phyloP scores from a whole-genome alignment of 2,888 invertebrate species.

The Sphecodes monilicornis region DNA sequence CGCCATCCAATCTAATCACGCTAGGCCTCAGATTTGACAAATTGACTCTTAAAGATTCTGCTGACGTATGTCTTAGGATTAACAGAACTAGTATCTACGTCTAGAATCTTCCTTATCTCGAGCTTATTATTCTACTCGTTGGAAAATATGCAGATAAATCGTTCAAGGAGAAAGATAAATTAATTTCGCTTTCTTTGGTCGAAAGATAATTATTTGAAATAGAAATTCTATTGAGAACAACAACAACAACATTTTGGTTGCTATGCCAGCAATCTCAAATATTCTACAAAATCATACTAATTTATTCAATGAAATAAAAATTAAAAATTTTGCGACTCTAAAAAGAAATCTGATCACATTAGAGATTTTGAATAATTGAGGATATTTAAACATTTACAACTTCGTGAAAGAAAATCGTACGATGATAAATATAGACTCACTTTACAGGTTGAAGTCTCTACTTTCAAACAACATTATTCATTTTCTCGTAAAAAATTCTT shows the following conservation, averaged over 20 bases:
- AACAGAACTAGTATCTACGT: background rate
- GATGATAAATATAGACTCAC: too few relatives aligned
- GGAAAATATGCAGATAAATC: background rate
- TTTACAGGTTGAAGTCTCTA: too few relatives aligned
- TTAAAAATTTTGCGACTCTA: background rate
- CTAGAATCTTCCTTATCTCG: background rate
- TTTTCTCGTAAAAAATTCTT: too few relatives aligned
- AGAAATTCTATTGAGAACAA: background rate
- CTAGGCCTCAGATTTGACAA: background rate
- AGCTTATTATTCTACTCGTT: background rate
- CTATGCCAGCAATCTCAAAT: background rate
- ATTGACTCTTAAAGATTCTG: slow-evolving; percentile 10
- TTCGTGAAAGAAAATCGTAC: too few relatives aligned
- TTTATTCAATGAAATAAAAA: background rate
- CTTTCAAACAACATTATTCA: too few relatives aligned
- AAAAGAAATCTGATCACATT: background rate
- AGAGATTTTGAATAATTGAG: too few relatives aligned
- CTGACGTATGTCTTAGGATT: background rate
- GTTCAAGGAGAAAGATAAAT: background rate
- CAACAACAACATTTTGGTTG: background rate
- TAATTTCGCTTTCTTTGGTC: background rate
- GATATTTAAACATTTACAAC: too few relatives aligned
- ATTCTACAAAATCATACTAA: background rate
- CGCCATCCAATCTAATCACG: background rate
- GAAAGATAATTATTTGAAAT: background rate